Percentiles rank a stretch among this genome's conserved stretches.
These are phyloP conservation scores for Trichoplusia ni DNA, from an alignment of 1,140 invertebrate genomes.

Conservation along the genomic window DNA sequence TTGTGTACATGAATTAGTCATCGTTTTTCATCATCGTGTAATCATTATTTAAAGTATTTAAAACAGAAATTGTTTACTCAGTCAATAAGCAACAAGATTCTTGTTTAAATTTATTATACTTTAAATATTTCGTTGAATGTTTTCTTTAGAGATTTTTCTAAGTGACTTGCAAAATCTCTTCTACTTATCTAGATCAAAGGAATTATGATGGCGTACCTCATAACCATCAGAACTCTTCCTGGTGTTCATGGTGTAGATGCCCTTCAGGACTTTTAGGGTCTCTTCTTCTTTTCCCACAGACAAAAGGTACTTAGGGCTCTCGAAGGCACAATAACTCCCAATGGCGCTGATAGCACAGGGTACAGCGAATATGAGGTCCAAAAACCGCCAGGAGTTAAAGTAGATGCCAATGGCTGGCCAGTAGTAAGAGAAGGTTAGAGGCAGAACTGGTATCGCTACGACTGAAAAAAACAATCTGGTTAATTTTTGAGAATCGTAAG, in stretches of 20 bases:
- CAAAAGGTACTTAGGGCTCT: constrained; percentile 87
- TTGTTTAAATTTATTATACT: too few species aligned
- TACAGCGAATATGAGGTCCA: constrained; percentile 83
- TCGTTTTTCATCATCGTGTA: too few species aligned
- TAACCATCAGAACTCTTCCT: constrained; percentile 65
- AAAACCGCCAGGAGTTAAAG: constrained; percentile 86
- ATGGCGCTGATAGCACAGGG: constrained; percentile 83
- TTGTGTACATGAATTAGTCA: too few species aligned
- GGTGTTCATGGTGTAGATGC: constrained; percentile 81
- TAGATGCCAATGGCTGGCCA: constrained; percentile 66
- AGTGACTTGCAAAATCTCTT: too few species aligned
- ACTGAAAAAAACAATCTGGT: constrained; percentile 58
- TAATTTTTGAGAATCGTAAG: too few species aligned
- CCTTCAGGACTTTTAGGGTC: constrained; percentile 80
- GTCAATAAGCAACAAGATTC: too few species aligned
- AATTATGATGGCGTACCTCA: constrained; percentile 42
- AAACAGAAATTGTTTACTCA: too few species aligned
- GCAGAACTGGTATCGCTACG: constrained; percentile 59
- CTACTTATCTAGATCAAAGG: too few species aligned
- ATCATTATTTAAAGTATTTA: too few species aligned
- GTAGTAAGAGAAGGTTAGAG: constrained; percentile 71
- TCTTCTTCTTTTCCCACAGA: constrained; percentile 79
- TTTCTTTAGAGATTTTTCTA: too few species aligned
- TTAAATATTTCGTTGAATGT: too few species aligned
- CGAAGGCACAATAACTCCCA: constrained; percentile 82